Base-by-base conservation (phyloP, 2,113 vertebrate species). In the Syngnathoides biaculeatus region DNA sequence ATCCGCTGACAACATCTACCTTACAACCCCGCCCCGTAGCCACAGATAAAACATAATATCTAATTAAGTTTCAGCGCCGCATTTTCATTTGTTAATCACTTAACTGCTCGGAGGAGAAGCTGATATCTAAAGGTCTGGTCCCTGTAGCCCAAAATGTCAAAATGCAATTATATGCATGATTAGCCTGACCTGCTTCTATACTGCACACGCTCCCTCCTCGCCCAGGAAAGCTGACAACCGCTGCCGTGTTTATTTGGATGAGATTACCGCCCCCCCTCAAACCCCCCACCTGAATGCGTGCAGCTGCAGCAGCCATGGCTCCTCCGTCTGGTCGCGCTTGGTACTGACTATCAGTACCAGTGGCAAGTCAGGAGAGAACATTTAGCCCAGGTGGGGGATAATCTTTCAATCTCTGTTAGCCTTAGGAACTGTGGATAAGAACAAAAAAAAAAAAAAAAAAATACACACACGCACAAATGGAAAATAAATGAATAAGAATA, bases 151-250 rank as follows among this genome's bases (percentile, higher is more conserved):
- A 83, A 91, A 88, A 93, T 93, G 92, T 93, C 93, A 94, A 94
- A 94, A 94, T 92, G 92, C 91, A 94, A 94, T 94, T 95, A 94
- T 95, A 93, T 93, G 93, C 94, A 92, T 94, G 92, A 93, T 93
- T 94, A 93, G 92, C 92, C 92, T 92, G 92, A 93, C 92, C 93
- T 91, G 86, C 92, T 94, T 93, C 91, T 91, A 90, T 86, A 90
- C 88, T 84, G 13, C 55, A 57, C 55, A 77, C 88, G 90, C 80
- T 84, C 84, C 86, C 86, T 74, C 70, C 74, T 72, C 65, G 72
- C 73, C 74, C 72, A 75, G 74, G 84, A 84, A 79, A 87, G 85
- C 88, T 89, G 89, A 90, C 88, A 90, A 87, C 84, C 88, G 84
- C 88, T 86, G 82, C 79, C 85, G 87, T 89, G 83, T 91, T 90